Evolutionary conservation across 1,140 invertebrate genomes (phyloP), one percentile per base, ranked within the genome.

Genomic region (Ips nitidus): DNA sequence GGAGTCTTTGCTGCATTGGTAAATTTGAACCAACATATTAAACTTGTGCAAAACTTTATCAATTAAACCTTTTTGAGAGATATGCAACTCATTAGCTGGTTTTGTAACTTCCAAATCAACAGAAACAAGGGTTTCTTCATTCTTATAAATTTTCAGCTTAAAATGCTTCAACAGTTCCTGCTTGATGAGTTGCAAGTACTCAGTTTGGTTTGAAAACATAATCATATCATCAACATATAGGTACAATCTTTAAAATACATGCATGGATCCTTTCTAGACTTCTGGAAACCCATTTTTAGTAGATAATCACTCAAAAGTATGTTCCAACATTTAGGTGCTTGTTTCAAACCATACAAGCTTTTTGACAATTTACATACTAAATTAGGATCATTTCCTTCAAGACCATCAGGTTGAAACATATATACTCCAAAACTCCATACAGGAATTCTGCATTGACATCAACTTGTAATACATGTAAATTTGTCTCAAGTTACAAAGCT

Each of bases 271-370:
- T 50, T 50, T 50, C 22, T 50, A 1, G 2, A 50, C 22, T 50
- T 50, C 3, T 50, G 1, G 2, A 50, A 50, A 1, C 3, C 45
- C 1, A 2, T 50, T 50, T 50, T 50, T 50, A 50, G 45, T 50
- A 50, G 22, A 50, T 50, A 8, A 50, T 50, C 1, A 50, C 22
- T 50, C 22, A 50, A 2, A 22, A 22, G 22, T 22, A 22, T 22
- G 22, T 22, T 22, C 22, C 45, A 50, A 8, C 45, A 50, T 2
- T 8, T 50, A 6, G 3, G 3, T 50, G 45, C 76, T 61, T 79
- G 77, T 56, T 80, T 79, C 2, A 81, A 62, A 2, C 79, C 79
- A 71, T 56, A 66, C 22, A 81, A 36, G 7, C 56, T 59, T 45
- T 67, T 71, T 41, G 41, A 58, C 22, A 59, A 37, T 55, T 66